Percentiles rank a stretch among this genome's conserved stretches.
These are phyloP conservation scores for Syngnathus acus DNA, from an alignment of 2,797 vertebrate species.

Conservation along the genomic window DNA sequence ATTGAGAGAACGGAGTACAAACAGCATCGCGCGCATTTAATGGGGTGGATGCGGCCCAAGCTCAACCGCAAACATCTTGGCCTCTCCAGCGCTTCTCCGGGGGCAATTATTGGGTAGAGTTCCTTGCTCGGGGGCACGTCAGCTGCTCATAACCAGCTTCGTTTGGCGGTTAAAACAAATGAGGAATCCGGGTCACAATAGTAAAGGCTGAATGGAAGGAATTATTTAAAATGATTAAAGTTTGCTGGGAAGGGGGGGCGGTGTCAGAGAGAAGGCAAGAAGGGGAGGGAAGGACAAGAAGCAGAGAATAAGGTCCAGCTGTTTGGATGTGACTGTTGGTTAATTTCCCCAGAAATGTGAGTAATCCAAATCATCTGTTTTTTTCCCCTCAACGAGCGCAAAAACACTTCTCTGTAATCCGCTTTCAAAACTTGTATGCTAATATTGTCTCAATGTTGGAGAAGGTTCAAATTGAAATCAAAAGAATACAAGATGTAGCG, in stretches of 20 bases:
- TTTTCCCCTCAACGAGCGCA: slow-evolving; percentile 39
- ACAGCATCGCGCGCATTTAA: slow-evolving; percentile 10
- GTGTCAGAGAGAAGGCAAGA: slow-evolving; percentile 12
- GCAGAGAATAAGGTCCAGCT: slow-evolving; percentile 39
- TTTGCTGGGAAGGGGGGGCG: background rate
- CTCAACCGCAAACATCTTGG: background rate
- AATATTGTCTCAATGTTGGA: background rate
- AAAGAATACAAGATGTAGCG: background rate
- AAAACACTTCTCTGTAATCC: slow-evolving; percentile 20
- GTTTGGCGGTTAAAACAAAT: background rate
- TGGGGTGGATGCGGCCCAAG: slow-evolving; percentile 10
- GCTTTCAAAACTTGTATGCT: background rate
- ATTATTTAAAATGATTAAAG: background rate
- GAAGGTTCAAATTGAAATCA: background rate
- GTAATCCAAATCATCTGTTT: slow-evolving; percentile 51
- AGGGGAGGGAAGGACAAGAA: slow-evolving; percentile 8
- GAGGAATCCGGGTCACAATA: slow-evolving; percentile 4
- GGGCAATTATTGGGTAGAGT: slow-evolving; percentile 16
- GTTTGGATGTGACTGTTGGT: slow-evolving; percentile 37
- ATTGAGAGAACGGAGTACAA: background rate
- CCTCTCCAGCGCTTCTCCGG: slow-evolving; percentile 1
- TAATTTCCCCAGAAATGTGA: slow-evolving; percentile 46
- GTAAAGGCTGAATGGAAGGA: background rate
- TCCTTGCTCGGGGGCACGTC: slow-evolving; percentile 38
- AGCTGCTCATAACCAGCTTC: slow-evolving; percentile 1